A percentile compares a stretch with the other conserved stretches of the same genome.
Conservation (phyloP, 2,888 invertebrate genomes). For the Ophion ventricosus region DNA sequence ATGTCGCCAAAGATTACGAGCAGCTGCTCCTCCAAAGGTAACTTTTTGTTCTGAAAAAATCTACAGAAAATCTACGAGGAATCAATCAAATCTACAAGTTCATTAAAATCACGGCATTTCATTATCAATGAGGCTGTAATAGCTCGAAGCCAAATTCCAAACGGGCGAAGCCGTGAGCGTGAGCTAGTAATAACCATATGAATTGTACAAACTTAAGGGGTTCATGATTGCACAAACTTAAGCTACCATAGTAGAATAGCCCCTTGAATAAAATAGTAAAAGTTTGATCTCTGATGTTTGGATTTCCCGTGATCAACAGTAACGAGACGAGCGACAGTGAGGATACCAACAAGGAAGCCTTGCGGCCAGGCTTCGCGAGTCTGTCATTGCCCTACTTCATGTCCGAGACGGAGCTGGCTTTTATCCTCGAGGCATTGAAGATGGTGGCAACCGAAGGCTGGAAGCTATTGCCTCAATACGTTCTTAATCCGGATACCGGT, state of each 20-base stretch:
- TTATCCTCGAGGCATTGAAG: constrained; percentile 92
- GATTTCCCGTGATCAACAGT: not conserved
- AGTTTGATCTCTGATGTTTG: not conserved
- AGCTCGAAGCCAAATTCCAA: no score
- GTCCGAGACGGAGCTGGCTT: constrained; percentile 91
- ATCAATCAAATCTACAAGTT: no score
- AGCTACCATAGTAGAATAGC: no score
- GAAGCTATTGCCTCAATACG: constrained; percentile 94
- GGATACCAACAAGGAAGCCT: constrained; percentile 87
- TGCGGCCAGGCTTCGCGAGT: constrained; percentile 94
- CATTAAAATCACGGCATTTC: not conserved
- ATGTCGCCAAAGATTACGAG: constrained; percentile 90
- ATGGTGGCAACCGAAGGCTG: constrained; percentile 95
- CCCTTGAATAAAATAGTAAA: no score
- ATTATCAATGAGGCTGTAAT: not conserved
- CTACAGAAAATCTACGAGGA: not conserved
- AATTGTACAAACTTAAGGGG: no score
- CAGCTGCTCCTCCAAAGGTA: constrained; percentile 87
- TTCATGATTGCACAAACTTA: no score
- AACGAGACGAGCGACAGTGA: constrained; percentile 71
- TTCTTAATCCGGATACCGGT: constrained; percentile 93
- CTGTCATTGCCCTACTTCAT: constrained; percentile 94
- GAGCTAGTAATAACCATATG: no score
- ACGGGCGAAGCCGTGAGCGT: no score
- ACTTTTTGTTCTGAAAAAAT: constrained; percentile 21